Evolutionary conservation across 2,113 vertebrate species (phyloP), one percentile per base, ranked within the genome.

Genomic region (Albula goreensis): DNA sequence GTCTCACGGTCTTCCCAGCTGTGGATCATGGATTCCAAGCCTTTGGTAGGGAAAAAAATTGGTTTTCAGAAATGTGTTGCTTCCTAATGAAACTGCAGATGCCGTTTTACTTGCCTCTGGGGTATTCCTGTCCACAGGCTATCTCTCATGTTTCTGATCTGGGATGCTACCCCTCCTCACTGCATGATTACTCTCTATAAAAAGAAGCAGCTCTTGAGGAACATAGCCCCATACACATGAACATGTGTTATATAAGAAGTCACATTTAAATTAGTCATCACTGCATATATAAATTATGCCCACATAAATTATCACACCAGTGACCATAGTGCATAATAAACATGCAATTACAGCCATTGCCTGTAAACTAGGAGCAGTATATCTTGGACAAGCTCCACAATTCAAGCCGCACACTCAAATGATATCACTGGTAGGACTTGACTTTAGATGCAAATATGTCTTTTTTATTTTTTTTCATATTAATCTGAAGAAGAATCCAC

Each of bases 101-200:
- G 50, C 77, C 52, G 22, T 19, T 50, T 85, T 50, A 79, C n/a
- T 57, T 41, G 17, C 78, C 52, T 85, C 84, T 60, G 74, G 52
- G 53, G 52, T 56, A 60, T 57, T 80, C 78, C 50, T 11, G 78
- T 85, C 84, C 80, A 50, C 77, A 60, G 25, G 31, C 53, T 80
- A 60, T 80, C 80, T 80, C 57, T 53, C 41, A 80, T 85, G 53
- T 48, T 80, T 50, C 11, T 60, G 51, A 53, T 78, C 25, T 22
- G 41, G 7, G 52, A 80, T 51, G 49, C 49, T 57, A 17, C 17
- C 1, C 77, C 60, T 77, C 60, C 50, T 52, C 77, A 0, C 53
- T n/a, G 53, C 25, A 25, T 80, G 79, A 50, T 41, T 60, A 80
- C 79, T 80, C 31, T 82, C 25, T 82, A 82, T 80, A n/a, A 81